These are phyloP conservation scores for Drosophila insularis DNA, from an alignment of 1,140 invertebrate genomes.

Conservation along the genomic window DNA sequence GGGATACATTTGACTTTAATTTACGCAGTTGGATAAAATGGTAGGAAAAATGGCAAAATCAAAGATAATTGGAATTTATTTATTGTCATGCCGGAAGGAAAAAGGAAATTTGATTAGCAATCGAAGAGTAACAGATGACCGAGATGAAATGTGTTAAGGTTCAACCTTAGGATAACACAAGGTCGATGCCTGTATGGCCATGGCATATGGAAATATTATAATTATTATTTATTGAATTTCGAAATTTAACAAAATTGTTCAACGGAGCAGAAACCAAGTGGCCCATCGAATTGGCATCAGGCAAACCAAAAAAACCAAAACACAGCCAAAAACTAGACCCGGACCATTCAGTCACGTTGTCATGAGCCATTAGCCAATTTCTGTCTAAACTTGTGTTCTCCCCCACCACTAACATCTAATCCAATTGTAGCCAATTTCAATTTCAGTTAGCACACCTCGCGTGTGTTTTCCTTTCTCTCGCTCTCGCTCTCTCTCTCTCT, in stretches of 20 bases:
- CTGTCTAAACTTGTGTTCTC: neutral
- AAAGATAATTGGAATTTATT: neutral
- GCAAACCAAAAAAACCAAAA: neutral
- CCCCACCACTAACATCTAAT: slow-evolving; percentile 8
- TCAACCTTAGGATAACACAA: neutral
- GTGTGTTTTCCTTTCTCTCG: neutral
- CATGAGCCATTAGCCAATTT: slow-evolving; percentile 48
- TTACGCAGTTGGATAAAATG: neutral
- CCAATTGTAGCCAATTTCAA: slow-evolving; percentile 7
- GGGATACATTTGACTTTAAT: neutral
- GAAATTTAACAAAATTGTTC: slow-evolving; percentile 9
- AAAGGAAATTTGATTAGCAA: neutral
- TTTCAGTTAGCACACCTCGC: slow-evolving; percentile 7
- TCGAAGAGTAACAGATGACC: too few relatives aligned
- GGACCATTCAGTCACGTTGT: slow-evolving; percentile 51
- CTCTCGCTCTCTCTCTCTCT: too few relatives aligned
- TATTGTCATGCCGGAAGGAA: too few relatives aligned
- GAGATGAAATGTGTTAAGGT: too few relatives aligned
- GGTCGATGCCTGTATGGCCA: too few relatives aligned
- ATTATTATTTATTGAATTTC: slow-evolving; percentile 30
- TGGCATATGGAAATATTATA: neutral
- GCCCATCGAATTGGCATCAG: slow-evolving; percentile 29
- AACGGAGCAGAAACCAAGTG: slow-evolving; percentile 3
- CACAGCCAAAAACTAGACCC: neutral
- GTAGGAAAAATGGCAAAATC: neutral